Evolutionary conservation across 2,113 vertebrate genomes (phyloP), one percentile per base, ranked within the genome.

Genomic region (Balaenoptera acutorostrata): DNA sequence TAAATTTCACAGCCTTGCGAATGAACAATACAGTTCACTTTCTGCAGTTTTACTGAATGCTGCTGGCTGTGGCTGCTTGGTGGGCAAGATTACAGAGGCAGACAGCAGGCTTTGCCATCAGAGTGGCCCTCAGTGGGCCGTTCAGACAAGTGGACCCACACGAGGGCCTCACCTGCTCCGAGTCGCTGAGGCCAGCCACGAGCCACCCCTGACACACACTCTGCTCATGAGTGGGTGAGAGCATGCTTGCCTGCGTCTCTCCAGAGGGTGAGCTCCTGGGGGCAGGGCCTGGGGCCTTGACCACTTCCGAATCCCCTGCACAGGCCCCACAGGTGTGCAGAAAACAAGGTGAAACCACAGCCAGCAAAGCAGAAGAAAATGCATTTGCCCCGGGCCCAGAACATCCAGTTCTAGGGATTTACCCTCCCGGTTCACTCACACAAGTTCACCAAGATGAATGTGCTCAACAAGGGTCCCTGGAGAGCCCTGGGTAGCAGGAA

Each of bases 1-100:
- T 63, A 85, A 89, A 93, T 74, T 69, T 97, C 89, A 87, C 93
- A 84, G 66, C 31, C 83, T 5, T 75, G 63, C 66, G 49, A 89
- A 57, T 21, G 52, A 95, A 95, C n/a, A 71, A 80, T 29, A 90
- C 11, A 57, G n/a, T 71, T 92, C 3, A 8, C 44, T 77, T 93
- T 87, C 31, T 93, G 77, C 93, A 90, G 72, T 93, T 55, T 88
- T 84, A 75, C 74, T 2, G 2, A 86, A 57, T 59, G 82, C 57
- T 80, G 68, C 44, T 44, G 72, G n/a, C 49, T 64, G 44, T 69
- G 68, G 86, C 39, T 63, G 31, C n/a, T 61, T 3, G 4, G 55
- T 46, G 21, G 69, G 44, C 59, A 39, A 36, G 39, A 68, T 15
- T 27, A 49, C 55, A 97, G 49, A 89, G 85, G 63, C 17, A 33